Evolutionary conservation across 2,888 invertebrate species (phyloP), one percentile per base, ranked within the genome.

Genomic region (Tachina lurida): DNA sequence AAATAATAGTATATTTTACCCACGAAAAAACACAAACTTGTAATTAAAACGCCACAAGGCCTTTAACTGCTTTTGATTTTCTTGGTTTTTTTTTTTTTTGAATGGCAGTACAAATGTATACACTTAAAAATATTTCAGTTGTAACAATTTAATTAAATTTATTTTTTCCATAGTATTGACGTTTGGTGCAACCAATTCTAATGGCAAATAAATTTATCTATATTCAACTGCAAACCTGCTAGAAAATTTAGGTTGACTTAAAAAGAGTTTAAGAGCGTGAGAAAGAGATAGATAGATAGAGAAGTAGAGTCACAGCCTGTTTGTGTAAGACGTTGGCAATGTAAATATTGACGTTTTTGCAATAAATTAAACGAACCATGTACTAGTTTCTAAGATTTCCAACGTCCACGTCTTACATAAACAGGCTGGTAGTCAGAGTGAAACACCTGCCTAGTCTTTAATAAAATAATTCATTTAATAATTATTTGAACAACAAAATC

Each of bases 401-500:
- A n/a, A n/a, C n/a, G n/a, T n/a, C n/a, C n/a, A n/a, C n/a, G n/a
- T n/a, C n/a, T n/a, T n/a, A n/a, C n/a, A n/a, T n/a, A n/a, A n/a
- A n/a, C n/a, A n/a, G n/a, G n/a, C n/a, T n/a, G 22, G 22, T 7
- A 31, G 31, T 7, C 31, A 5, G 31, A 7, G 31, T 31, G 31
- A 31, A 1, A 31, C 3, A 10, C 12, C 31, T 45, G 65, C 9
- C 47, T 19, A 65, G 19, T 63, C 54, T 63, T 77, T 62, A 74
- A 49, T 54, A 63, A 68, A 84, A 63, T 70, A 68, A 84, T 84
- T 84, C 77, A 81, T 82, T 85, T 63, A 78, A 74, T 74, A 82
- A 85, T 85, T 82, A 78, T 82, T 85, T 85, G 19, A 63, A 75
- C 45, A 85, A 78, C 47, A 82, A 82, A 81, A 78, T 78, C 74